These are phyloP conservation scores for Elmis aenea DNA, from an alignment of 2,888 invertebrate genomes.

Conservation along the genomic window DNA sequence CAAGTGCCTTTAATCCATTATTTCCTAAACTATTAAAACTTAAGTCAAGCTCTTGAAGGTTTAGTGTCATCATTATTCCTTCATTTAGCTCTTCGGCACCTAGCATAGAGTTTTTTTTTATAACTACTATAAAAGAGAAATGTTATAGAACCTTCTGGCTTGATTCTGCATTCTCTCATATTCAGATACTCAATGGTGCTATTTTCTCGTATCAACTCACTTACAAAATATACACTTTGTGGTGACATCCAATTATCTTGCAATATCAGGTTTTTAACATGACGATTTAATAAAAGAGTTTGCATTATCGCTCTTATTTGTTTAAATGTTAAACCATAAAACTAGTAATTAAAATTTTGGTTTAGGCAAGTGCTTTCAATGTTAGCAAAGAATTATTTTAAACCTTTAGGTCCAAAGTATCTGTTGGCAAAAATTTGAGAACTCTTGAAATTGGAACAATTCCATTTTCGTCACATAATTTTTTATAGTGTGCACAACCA, in stretches of 20 bases:
- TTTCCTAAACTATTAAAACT: conserved; percentile 47
- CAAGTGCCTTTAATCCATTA: conserved; percentile 41
- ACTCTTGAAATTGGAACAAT: conserved; percentile 41
- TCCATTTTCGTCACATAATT: conserved; percentile 39
- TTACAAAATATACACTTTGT: conserved; percentile 41
- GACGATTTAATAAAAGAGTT: conserved; percentile 38
- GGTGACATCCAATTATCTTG: conserved; percentile 46
- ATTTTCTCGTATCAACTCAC: conserved; percentile 42
- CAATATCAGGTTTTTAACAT: conserved; percentile 36
- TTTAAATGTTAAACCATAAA: conserved; percentile 39
- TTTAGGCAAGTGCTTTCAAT: not conserved
- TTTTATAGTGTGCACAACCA: conserved; percentile 40
- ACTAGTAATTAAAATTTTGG: too few relatives aligned
- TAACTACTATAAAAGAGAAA: too few relatives aligned
- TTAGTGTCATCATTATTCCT: conserved; percentile 37
- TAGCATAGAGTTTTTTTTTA: conserved; percentile 14
- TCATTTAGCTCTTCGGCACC: conserved; percentile 42
- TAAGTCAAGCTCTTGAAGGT: conserved; percentile 42
- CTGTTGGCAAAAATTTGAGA: conserved; percentile 31
- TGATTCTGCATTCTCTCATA: conserved; percentile 47
- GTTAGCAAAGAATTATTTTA: conserved; percentile 11
- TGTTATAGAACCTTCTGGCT: conserved; percentile 34
- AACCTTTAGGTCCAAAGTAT: conserved; percentile 40
- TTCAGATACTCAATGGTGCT: conserved; percentile 37
- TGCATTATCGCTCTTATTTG: conserved; percentile 40